Evolutionary conservation across 2,797 vertebrate genomes (phyloP).

Genomic region (Oryzias sinensis): DNA sequence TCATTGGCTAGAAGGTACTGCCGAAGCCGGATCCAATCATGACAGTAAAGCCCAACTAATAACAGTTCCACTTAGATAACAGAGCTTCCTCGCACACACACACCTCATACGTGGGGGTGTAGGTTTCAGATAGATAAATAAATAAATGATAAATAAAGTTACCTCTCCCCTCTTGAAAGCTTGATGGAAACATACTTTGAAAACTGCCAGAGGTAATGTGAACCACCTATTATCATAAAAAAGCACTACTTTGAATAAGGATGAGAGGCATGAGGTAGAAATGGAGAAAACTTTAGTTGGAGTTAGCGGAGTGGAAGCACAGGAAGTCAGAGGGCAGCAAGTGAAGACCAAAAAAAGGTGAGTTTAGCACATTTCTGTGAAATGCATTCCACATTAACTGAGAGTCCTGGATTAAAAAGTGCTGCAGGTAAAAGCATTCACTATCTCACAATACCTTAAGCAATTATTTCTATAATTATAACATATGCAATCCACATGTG

Average conservation of each 20-base stretch:
- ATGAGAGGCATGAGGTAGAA: slow-evolving; percentile 47
- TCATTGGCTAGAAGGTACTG: slow-evolving; percentile 66
- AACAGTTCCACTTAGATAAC: slow-evolving; percentile 75
- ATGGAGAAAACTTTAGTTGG: slow-evolving; percentile 37
- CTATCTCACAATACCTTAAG: slow-evolving; percentile 54
- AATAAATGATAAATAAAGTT: slow-evolving; percentile 41
- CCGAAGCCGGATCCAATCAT: slow-evolving; percentile 63
- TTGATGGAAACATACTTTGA: slow-evolving; percentile 60
- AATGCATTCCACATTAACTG: slow-evolving; percentile 32
- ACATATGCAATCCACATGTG: slow-evolving; percentile 41
- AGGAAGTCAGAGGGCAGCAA: slow-evolving; percentile 26
- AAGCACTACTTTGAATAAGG: slow-evolving; percentile 60
- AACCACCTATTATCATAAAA: slow-evolving; percentile 73
- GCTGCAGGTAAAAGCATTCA: slow-evolving; percentile 26
- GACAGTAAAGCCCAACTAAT: slow-evolving; percentile 65
- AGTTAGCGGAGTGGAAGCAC: slow-evolving; percentile 14
- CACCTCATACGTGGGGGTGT: slow-evolving; percentile 37
- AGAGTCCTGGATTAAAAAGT: slow-evolving; percentile 28
- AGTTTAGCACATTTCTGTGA: no score
- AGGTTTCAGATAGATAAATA: slow-evolving; percentile 48
- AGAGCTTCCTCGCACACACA: slow-evolving; percentile 38
- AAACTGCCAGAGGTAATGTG: slow-evolving; percentile 65
- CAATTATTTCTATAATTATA: slow-evolving; percentile 66
- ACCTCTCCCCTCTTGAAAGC: slow-evolving; percentile 25
- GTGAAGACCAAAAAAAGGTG: no score